Percentiles rank a stretch among this genome's conserved stretches.
Evolutionary conservation across 2,888 invertebrate species (phyloP).

Genomic region (Blastobasis lacticolella): DNA sequence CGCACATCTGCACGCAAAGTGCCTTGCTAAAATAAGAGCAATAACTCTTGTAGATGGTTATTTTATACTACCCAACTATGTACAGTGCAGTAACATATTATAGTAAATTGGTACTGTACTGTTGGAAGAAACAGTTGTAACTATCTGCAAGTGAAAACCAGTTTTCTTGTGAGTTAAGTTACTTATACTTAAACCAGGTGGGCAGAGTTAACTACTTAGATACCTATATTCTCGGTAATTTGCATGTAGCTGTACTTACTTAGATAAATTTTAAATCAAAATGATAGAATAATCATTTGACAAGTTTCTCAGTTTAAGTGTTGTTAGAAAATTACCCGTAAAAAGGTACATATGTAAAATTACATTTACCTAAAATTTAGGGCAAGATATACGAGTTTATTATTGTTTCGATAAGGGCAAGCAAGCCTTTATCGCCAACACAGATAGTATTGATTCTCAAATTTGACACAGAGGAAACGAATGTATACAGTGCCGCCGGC

Average conservation of each 20-base stretch:
- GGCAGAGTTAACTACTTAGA: no score
- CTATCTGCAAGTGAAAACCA: not conserved
- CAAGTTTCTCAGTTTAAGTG: no score
- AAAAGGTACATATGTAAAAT: no score
- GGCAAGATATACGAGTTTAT: not conserved
- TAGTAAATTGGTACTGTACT: not conserved
- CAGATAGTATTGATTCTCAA: constrained; percentile 26
- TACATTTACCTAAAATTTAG: no score
- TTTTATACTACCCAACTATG: not conserved
- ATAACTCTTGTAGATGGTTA: no score
- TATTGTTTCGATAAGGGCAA: not conserved
- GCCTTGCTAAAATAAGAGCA: not conserved
- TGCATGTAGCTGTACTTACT: no score
- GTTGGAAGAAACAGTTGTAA: not conserved
- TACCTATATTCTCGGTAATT: no score
- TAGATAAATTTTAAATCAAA: no score
- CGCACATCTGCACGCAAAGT: not conserved
- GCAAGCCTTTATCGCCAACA: constrained; percentile 3
- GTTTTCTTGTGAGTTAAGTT: not conserved
- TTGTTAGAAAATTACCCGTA: no score
- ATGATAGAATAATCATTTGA: no score
- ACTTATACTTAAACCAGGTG: not conserved
- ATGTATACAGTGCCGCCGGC: constrained; percentile 27
- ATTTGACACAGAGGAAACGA: constrained; percentile 31
- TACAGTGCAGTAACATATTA: not conserved